Base-by-base conservation (phyloP, 2,113 vertebrate species). In the Scopus umbretta region DNA sequence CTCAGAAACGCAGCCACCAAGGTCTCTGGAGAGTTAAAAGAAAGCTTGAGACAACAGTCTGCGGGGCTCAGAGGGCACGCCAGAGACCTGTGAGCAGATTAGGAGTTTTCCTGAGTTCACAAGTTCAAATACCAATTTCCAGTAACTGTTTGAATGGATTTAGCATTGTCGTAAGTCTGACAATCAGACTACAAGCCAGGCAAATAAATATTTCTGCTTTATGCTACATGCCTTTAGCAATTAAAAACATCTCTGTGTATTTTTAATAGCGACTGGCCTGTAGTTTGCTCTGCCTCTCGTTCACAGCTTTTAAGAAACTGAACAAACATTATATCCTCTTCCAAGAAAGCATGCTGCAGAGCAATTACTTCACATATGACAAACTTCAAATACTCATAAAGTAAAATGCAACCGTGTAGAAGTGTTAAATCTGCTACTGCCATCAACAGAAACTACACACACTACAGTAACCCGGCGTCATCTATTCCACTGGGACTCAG, bases 91-190 rank as follows among this genome's bases (percentile, higher is more conserved):
- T 3, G 91, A 80, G 89, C 53, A 80, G 85, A 95, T 93, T 21
- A 83, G 92, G 94, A 96, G 87, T 90, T 92, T 94, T 93, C 95
- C 94, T 79, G 92, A 97, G 95, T 96, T 96, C 96, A 96, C 72
- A 88, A 97, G 96, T 97, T 97, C 96, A 97, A 93, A 95, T 59
- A 93, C 76, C 75, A 55, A 78, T 93, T 96, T 96, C 88, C 93
- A 96, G 88, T 96, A 96, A 94, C 86, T 49, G n/a, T 88, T 87
- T 73, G 62, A 96, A 92, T 27, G 71, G 86, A 86, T 91, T 91
- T 88, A 73, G 84, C 80, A 36, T 63, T 43, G 53, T 26, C 80
- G n/a, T 47, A 90, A 91, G 42, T 61, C 86, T 82, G 74, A 88
- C 38, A 92, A 92, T 80, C 34, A 45, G 43, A 92, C 78, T 61